Base-by-base conservation (phyloP, 2,113 vertebrate genomes). In the Ptilonorhynchus violaceus region DNA sequence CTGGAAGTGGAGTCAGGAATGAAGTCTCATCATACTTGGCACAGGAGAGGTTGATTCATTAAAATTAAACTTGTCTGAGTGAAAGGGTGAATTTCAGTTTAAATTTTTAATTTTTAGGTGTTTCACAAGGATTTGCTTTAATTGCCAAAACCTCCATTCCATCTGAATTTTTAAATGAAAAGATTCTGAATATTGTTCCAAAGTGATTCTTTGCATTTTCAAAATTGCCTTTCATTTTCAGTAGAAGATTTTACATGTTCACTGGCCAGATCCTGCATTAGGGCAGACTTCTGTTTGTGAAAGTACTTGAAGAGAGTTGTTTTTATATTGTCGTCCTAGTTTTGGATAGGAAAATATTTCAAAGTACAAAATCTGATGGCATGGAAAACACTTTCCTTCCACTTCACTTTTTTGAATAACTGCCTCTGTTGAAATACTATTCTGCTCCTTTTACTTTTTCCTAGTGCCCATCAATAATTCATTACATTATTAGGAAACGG, bases 271-370 rank as follows among this genome's bases (percentile, higher is more conserved):
- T 53, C 56, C 35, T 88, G 28, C 25, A 62, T 33, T 76, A 73
- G 39, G 19, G 28, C 46, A 93, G 53, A 55, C 15, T 94, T 88
- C 72, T 1, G 2, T 80, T 97, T 84, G 78, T 39, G 46, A 84
- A 95, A 94, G 59, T 83, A 85, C 50, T 94, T 78, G 39, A 80
- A 80, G 50, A 66, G 18, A 67, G 39, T 80, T 94, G 79, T 77
- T 94, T 93, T 94, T 92, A 74, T 86, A 92, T 88, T 94, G 76
- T 91, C 6, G 53, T 95, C 89, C 86, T 86, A 94, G 64, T 95
- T 97, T 84, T 84, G 92, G 33, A 27, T 91, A 81, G 92, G 95
- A 97, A 97, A 96, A 91, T 91, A 92, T 95, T 95, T 96, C 73
- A 78, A 84, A 95, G 91, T 85, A 41, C 39, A 89, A 62, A 95